Percentiles rank a stretch among this genome's conserved stretches.
Conservation (phyloP, 2,113 vertebrate genomes). For the Micronycteris hirsuta region DNA sequence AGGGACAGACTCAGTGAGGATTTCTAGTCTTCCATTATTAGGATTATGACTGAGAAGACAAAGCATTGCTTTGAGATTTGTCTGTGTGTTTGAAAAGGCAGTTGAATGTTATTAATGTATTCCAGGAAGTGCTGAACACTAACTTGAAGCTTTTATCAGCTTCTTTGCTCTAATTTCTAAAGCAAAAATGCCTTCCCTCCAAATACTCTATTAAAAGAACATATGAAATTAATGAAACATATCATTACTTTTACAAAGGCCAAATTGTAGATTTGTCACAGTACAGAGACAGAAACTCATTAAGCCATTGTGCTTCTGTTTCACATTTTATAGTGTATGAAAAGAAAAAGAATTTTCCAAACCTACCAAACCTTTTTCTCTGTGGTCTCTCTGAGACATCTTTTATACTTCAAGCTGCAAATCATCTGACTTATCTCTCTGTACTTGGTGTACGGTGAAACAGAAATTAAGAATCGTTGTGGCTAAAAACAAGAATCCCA, state of each 20-base stretch:
- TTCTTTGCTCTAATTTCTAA: conserved; percentile 76
- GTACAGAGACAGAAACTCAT: conserved; percentile 68
- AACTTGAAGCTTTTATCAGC: conserved; percentile 76
- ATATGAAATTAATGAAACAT: conserved; percentile 83
- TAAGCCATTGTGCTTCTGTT: conserved; percentile 73
- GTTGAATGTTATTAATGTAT: conserved; percentile 66
- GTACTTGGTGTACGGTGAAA: not conserved
- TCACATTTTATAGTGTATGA: conserved; percentile 65
- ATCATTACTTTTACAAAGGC: conserved; percentile 81
- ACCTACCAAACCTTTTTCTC: not conserved
- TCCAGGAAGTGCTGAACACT: conserved; percentile 59
- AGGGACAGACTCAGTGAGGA: not conserved
- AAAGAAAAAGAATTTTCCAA: conserved; percentile 62
- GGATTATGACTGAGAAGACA: conserved; percentile 49
- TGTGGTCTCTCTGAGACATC: conserved; percentile 55
- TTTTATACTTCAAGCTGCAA: conserved; percentile 28
- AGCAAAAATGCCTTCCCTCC: conserved; percentile 75
- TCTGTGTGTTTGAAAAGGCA: conserved; percentile 63
- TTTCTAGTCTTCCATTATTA: conserved; percentile 47
- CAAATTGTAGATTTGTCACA: conserved; percentile 81
- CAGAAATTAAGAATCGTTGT: conserved; percentile 54
- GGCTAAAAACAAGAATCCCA: conserved; percentile 43
- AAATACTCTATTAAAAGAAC: conserved; percentile 82
- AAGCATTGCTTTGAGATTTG: conserved; percentile 63
- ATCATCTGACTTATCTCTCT: conserved; percentile 16